Evolutionary conservation across 2,797 vertebrate genomes (phyloP), one percentile per base, ranked within the genome.

Genomic region (Lagocephalus sceleratus): DNA sequence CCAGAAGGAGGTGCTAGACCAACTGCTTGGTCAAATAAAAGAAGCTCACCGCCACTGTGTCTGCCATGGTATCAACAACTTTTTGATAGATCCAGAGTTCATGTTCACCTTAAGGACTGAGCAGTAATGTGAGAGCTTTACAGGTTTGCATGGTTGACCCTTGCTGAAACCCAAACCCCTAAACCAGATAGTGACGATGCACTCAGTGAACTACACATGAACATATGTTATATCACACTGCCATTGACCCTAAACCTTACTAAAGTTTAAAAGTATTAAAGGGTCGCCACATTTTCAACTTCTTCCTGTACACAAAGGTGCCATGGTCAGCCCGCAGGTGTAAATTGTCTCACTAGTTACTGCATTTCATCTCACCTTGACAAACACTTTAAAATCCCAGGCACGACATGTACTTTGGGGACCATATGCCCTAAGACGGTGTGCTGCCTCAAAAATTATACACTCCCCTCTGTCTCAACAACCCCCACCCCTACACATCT

Each of bases 21-120:
- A 91, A 51, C 89, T 95, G 1, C 88, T 95, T 11, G 79, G 82
- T 20, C 92, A 94, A 76, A 92, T 95, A 79, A 95, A 95, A 79
- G 93, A 92, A 0, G 81, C 89, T 47, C 94, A 95, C 70, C 92
- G 90, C 63, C 89, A 94, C 76, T 95, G 94, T 5, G 71, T 89
- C 42, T 96, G 94, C 73, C 94, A 95, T 0, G 94, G 94, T 97
- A 89, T 85, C 88, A 71, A 16, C 45, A 63, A 20, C 51, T 54
- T 59, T 66, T 59, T 53, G 38, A 64, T 68, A 20, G 9, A 64
- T 47, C 59, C 14, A 1, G 48, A 57, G 53, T 38, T 5, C 17
- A 3, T 59, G 47, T 63, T 68, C 42, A 20, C 26, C 20, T 23
- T 42, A 50, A 55, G 50, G 49, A 56, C 47, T 15, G 0, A 57